phyloP scores from a whole-genome alignment of 2,797 vertebrate genomes.

The Myotis myotis region DNA sequence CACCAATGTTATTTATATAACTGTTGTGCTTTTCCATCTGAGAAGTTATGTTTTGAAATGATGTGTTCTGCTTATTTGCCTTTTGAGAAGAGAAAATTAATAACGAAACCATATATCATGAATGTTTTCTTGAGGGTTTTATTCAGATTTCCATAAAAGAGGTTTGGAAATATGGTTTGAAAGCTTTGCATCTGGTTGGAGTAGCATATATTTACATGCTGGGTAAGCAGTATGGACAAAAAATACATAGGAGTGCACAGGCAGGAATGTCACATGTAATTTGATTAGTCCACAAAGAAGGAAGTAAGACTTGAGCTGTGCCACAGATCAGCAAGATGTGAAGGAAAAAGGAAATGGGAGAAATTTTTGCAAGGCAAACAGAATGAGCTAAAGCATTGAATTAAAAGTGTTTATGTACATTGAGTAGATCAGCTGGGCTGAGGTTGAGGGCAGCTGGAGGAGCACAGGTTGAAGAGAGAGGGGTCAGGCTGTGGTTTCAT shows the following conservation, averaged over 20 bases:
- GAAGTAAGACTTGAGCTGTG: background rate
- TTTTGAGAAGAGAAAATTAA: slow-evolving; percentile 39
- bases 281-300: background rate
- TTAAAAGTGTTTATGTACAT: background rate
- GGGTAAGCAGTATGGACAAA: background rate
- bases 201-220: background rate
- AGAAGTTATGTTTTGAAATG: slow-evolving; percentile 40
- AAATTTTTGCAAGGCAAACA: background rate
- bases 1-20: background rate
- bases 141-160: background rate
- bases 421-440: too few species aligned
- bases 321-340: background rate
- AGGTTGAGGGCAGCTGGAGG: background rate
- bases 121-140: background rate
- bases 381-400: background rate
- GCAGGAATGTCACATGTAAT: background rate
- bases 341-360: background rate
- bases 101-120: background rate
- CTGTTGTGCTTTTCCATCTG: background rate
- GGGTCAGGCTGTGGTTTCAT: background rate
- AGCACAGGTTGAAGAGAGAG: too few species aligned
- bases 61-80: slow-evolving; percentile 12
- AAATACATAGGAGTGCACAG: background rate
- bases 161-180: background rate
- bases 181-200: background rate